A percentile compares a stretch with the other conserved stretches of the same genome.
Conservation (phyloP, 2,888 invertebrate species). For the Sialis lutaria region DNA sequence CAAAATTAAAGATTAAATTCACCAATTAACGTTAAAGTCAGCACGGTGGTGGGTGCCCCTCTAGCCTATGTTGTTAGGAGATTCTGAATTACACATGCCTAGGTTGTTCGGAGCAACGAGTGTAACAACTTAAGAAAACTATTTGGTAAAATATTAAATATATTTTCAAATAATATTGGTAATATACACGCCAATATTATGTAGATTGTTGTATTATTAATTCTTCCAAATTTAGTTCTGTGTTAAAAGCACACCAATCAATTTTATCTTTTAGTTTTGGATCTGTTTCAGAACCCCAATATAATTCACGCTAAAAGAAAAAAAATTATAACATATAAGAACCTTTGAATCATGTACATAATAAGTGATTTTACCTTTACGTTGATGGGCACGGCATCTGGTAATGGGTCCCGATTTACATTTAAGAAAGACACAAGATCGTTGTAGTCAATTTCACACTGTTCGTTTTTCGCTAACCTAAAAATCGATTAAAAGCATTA, state of each 20-base stretch:
- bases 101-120: no score
- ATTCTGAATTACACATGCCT: no score
- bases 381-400: slow-evolving; percentile 30
- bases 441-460: slow-evolving; percentile 44
- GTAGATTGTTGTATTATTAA: slow-evolving; percentile 16
- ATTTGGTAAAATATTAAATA: no score
- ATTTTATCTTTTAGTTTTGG: slow-evolving; percentile 25
- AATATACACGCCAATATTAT: no score
- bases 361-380: slow-evolving; percentile 24
- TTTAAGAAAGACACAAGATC: slow-evolving; percentile 58
- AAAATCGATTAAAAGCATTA: slow-evolving; percentile 5
- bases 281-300: slow-evolving; percentile 27
- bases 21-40: no score
- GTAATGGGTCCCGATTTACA: slow-evolving; percentile 35
- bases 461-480: slow-evolving; percentile 44
- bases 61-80: no score
- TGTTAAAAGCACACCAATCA: slow-evolving; percentile 30
- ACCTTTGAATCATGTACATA: neutral
- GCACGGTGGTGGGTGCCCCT: no score
- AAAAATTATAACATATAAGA: slow-evolving; percentile 6
- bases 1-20: no score
- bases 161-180: no score
- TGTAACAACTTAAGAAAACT: no score
- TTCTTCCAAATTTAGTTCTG: slow-evolving; percentile 25
- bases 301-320: slow-evolving; percentile 24